Conservation (phyloP, 2,797 vertebrate genomes). For the Melanotaenia boesemani region DNA sequence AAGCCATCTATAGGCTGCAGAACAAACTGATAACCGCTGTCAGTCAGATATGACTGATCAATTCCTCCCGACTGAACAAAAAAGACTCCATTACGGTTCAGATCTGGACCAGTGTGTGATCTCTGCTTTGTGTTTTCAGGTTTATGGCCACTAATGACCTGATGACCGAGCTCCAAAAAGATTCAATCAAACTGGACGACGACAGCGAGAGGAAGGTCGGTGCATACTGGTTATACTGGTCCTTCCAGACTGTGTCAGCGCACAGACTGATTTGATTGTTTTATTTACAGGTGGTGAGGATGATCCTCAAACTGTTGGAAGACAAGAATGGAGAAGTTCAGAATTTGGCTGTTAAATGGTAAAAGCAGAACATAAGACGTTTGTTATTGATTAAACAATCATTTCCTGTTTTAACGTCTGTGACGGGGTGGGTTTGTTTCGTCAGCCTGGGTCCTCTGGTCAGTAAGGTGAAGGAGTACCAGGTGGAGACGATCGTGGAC, state of each 20-base stretch:
- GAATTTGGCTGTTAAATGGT: constrained; percentile 99
- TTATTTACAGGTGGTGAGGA: constrained; percentile 90
- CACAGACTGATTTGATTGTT: not conserved
- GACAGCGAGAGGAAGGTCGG: constrained; percentile 95
- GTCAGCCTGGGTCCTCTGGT: constrained; percentile 95
- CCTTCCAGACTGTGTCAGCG: not conserved
- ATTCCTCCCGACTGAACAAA: no score
- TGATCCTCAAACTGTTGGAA: constrained; percentile 98
- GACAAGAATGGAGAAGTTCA: constrained; percentile 99
- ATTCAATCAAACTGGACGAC: constrained; percentile 99
- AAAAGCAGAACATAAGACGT: constrained; percentile 29
- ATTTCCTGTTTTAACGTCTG: not conserved
- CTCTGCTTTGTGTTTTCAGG: constrained; percentile 75
- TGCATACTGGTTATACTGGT: not conserved
- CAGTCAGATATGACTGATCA: no score
- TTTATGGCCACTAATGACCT: constrained; percentile 99
- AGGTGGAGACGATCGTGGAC: constrained; percentile 99
- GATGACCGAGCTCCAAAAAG: constrained; percentile 99
- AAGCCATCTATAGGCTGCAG: no score
- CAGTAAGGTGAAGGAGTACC: constrained; percentile 99
- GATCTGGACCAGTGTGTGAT: no score
- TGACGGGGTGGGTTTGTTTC: constrained; percentile 41
- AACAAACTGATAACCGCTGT: no score
- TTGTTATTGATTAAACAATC: not conserved
- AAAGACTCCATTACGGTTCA: no score